A percentile compares a stretch with the other conserved stretches of the same genome.
phyloP scores from a whole-genome alignment of 2,113 vertebrate genomes.

The Falcunculus frontatus region DNA sequence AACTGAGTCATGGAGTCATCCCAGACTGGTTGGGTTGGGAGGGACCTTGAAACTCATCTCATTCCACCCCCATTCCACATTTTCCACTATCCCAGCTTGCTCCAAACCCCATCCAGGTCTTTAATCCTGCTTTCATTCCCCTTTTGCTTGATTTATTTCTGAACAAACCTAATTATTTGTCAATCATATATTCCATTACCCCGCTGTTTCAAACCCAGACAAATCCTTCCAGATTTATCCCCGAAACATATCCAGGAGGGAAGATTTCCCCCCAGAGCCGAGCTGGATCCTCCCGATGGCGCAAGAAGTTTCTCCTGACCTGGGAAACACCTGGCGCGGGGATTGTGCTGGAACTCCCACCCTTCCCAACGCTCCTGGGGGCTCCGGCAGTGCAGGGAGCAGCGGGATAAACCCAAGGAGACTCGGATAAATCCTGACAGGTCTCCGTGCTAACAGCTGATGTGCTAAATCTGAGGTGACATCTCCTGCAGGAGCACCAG shows the following conservation, averaged over 20 bases:
- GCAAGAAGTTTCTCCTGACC: background rate
- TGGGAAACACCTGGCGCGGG: background rate
- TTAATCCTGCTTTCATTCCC: background rate
- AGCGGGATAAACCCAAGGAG: background rate
- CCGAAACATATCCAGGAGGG: rapidly evolving
- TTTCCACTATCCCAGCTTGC: background rate
- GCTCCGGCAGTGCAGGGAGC: background rate
- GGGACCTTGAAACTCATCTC: background rate
- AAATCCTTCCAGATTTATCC: background rate
- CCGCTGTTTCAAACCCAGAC: background rate
- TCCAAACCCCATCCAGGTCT: background rate
- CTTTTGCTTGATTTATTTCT: background rate
- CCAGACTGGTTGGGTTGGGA: background rate
- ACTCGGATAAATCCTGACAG: background rate
- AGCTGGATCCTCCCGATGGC: background rate
- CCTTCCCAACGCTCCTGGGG: background rate
- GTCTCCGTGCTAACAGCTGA: background rate
- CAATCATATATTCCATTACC: rapidly evolving
- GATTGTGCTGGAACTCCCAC: background rate
- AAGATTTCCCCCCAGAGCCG: background rate
- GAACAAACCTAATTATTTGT: background rate
- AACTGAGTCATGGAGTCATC: background rate
- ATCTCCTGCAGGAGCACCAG: background rate
- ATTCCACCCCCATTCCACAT: too few species aligned
- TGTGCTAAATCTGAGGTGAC: background rate